Evolutionary conservation across 1,140 invertebrate species (phyloP).

Genomic region (Melipona quadrifasciata): DNA sequence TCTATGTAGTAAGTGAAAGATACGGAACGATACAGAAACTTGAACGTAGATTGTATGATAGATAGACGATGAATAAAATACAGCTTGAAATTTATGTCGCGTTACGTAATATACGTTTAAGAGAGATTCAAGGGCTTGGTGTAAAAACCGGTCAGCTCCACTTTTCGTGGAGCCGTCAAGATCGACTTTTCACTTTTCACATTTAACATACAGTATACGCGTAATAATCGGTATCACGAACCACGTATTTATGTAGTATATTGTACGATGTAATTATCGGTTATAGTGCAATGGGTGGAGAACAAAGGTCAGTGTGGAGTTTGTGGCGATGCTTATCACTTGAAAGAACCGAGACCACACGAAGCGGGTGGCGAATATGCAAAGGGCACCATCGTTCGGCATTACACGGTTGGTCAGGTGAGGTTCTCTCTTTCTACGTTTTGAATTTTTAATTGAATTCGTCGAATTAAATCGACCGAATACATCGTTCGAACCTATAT

Average conservation of each 20-base stretch:
- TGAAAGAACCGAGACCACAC: slow-evolving; percentile 88
- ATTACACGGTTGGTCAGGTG: slow-evolving; percentile 91
- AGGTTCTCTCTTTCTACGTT: slow-evolving; percentile 18
- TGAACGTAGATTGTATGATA: background rate
- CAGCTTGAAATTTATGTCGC: background rate
- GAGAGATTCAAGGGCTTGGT: background rate
- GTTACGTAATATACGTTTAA: background rate
- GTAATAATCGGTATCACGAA: too few species aligned
- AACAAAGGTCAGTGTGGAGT: slow-evolving; percentile 93
- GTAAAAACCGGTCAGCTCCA: too few species aligned
- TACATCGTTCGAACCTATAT: background rate
- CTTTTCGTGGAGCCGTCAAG: background rate
- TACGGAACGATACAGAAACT: background rate
- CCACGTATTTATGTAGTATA: too few species aligned
- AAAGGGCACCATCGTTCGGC: slow-evolving; percentile 91
- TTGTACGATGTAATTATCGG: background rate
- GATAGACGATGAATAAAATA: background rate
- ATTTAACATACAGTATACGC: too few species aligned
- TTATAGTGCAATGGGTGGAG: slow-evolving; percentile 90
- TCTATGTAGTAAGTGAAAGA: background rate
- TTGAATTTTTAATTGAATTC: background rate
- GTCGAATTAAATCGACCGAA: background rate
- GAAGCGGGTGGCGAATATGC: slow-evolving; percentile 94
- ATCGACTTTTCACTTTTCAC: background rate
- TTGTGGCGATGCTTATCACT: slow-evolving; percentile 92